Base-by-base conservation (phyloP, 2,888 invertebrate genomes). In the Orthosia incerta region DNA sequence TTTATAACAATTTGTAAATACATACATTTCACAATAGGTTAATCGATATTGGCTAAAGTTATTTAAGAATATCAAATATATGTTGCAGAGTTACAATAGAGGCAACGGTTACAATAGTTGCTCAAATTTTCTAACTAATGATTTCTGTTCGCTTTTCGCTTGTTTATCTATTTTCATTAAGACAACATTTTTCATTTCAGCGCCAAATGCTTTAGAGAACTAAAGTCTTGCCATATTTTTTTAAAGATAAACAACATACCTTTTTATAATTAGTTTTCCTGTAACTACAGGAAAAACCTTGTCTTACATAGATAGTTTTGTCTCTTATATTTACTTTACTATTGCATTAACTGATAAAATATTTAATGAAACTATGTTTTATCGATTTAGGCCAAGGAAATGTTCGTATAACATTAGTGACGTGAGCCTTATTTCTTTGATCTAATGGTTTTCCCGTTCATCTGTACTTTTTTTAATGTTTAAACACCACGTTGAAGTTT, bases 301-400 rank as follows among this genome's bases (percentile, higher is more conserved):
- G 59, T 50, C n/a, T 50, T 55, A 68, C 16, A 45, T 45, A 50
- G 65, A 45, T 45, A 50, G 65, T 57, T 53, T 46, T 64, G n/a
- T 7, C 39, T 59, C 18, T 55, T 48, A 48, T 50, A 63, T 64
- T 55, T 13, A 50, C 11, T 23, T 63, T 31, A 31, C 59, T 57
- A 46, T 64, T 60, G 26, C 50, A 64, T 60, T 65, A 69, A 56
- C 60, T 53, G 67, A 68, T 70, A 53, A 70, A 62, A 72, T 56
- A 56, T 68, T 71, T 48, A 65, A 76, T 70, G n/a, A 39, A 48
- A 56, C 23, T 11, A 23, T 31, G 60, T 61, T 39, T 39, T 83
- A 82, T 72, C 62, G 26, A 65, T 77, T 56, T 65, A 55, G 79
- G 70, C 20, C 79, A 74, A 72, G 70, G 69, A 68, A 60, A 13